These are phyloP conservation scores for Rhogogaster chlorosoma DNA, from an alignment of 2,888 invertebrate species.

Conservation along the genomic window DNA sequence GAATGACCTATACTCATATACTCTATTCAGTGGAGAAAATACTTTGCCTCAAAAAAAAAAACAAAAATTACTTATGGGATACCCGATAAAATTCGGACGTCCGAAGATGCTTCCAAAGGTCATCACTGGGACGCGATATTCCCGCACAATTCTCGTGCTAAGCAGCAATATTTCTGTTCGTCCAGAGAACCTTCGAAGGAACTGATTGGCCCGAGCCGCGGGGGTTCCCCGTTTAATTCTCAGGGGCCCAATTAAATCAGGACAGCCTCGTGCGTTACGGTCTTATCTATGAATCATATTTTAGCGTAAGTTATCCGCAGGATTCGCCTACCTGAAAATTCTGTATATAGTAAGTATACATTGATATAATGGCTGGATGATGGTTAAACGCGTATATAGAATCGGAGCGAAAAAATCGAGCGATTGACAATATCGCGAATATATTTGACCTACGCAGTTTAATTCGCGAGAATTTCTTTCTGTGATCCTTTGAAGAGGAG, in stretches of 20 bases:
- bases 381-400: background rate
- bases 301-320: constrained; percentile 32
- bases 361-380: background rate
- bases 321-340: background rate
- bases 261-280: constrained; percentile 68
- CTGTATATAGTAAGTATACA: background rate
- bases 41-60: background rate
- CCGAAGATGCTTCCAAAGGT: constrained; percentile 17
- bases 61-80: background rate
- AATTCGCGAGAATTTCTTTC: background rate
- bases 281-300: constrained; percentile 67
- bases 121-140: constrained; percentile 29
- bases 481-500: background rate
- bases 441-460: background rate
- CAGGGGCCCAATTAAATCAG: constrained; percentile 69
- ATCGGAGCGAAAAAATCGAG: background rate
- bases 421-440: background rate
- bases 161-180: constrained; percentile 69
- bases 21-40: too few relatives aligned
- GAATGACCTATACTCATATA: background rate
- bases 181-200: constrained; percentile 62
- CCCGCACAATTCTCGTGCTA: constrained; percentile 64
- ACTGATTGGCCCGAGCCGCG: constrained; percentile 68
- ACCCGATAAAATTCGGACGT: constrained; percentile 14
- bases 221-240: constrained; percentile 70